Evolutionary conservation across 1,140 invertebrate genomes (phyloP).

Genomic region (Colletes latitarsis): DNA sequence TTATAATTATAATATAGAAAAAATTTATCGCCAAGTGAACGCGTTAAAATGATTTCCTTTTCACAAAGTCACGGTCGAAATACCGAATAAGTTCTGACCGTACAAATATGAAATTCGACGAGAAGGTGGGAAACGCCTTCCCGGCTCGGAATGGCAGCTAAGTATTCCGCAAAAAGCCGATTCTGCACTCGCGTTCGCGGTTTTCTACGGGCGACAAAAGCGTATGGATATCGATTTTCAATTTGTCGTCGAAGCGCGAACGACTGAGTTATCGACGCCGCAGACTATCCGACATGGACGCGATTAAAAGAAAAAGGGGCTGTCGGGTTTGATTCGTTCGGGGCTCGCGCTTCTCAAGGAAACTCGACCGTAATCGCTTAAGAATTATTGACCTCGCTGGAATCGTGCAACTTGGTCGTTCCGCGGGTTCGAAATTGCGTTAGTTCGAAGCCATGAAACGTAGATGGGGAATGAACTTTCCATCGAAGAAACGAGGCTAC

Average conservation of each 20-base stretch:
- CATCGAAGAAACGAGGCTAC: neutral
- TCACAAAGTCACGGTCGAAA: too few species aligned
- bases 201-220: neutral
- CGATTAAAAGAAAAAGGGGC: slow-evolving; percentile 20
- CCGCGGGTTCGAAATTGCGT: neutral
- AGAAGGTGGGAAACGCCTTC: too few species aligned
- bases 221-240: slow-evolving; percentile 65
- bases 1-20: too few species aligned
- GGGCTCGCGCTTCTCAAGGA: neutral
- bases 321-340: slow-evolving; percentile 13
- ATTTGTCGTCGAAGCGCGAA: slow-evolving; percentile 57
- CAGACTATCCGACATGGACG: slow-evolving; percentile 3
- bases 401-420: slow-evolving; percentile 1
- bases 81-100: too few species aligned
- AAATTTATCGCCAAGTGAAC: too few species aligned
- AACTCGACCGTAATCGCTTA: slow-evolving; percentile 36
- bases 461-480: neutral
- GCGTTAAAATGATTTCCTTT: too few species aligned
- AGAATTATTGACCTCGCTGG: slow-evolving; percentile 33
- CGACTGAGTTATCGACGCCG: slow-evolving; percentile 46
- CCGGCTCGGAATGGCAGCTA: neutral
- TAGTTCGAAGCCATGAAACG: neutral
- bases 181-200: slow-evolving; percentile 19
- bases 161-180: neutral
- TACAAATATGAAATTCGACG: too few species aligned